A percentile compares a stretch with the other conserved stretches of the same genome.
Conservation (phyloP, 2,113 vertebrate species). For the Andinoacara biseriatus region DNA sequence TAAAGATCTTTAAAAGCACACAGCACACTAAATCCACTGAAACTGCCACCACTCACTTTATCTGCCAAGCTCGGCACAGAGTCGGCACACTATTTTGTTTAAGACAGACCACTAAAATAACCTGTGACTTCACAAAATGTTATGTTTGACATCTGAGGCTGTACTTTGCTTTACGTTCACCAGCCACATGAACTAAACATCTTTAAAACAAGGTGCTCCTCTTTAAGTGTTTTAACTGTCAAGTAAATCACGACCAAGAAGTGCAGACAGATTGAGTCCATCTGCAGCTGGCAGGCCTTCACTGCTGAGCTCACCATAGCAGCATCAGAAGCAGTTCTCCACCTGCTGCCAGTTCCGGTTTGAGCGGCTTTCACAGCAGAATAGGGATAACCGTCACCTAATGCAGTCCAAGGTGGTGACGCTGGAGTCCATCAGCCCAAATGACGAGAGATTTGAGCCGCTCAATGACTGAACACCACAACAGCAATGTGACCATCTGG, state of each 20-base stretch:
- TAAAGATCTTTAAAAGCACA: not conserved
- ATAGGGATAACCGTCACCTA: not conserved
- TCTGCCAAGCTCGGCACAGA: too few relatives aligned
- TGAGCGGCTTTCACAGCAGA: not conserved
- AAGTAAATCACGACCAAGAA: not conserved
- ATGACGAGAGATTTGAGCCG: not conserved
- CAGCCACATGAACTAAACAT: not conserved
- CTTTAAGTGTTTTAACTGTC: not conserved
- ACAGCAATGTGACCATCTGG: not conserved
- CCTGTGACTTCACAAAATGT: not conserved
- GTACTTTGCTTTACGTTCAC: not conserved
- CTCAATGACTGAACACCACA: not conserved
- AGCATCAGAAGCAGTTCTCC: not conserved
- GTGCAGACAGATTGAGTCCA: not conserved
- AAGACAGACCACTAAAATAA: not conserved
- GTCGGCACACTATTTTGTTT: not conserved
- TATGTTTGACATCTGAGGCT: too few relatives aligned
- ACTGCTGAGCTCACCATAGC: fast-evolving
- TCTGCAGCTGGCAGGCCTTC: not conserved
- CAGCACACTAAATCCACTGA: too few relatives aligned
- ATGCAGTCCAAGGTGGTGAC: not conserved
- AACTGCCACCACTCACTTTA: too few relatives aligned
- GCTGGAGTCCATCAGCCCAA: fast-evolving
- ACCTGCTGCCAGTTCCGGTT: not conserved
- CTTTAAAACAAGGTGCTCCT: not conserved